Percentiles rank a stretch among this genome's conserved stretches.
Evolutionary conservation across 2,888 invertebrate species (phyloP).

Genomic region (Plutella xylostella): DNA sequence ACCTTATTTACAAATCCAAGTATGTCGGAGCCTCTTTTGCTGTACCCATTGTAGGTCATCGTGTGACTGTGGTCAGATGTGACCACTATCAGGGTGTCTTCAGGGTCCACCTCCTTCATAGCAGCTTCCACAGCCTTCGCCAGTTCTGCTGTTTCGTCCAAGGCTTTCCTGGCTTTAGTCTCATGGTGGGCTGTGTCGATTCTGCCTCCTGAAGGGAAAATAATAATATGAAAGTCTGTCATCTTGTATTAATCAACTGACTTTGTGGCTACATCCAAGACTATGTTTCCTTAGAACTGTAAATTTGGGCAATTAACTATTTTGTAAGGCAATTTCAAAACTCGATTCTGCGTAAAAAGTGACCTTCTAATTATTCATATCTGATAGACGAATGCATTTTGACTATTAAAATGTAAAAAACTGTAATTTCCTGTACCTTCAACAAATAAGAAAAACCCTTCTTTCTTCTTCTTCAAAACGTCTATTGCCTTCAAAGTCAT

Average conservation of each 20-base stretch:
- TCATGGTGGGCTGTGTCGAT: slow-evolving; percentile 82
- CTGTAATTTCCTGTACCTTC: slow-evolving; percentile 75
- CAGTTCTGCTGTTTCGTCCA: slow-evolving; percentile 85
- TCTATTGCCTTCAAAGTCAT: slow-evolving; percentile 85
- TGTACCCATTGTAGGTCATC: slow-evolving; percentile 80
- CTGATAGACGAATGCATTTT: too few relatives aligned
- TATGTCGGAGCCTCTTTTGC: slow-evolving; percentile 66
- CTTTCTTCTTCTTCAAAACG: slow-evolving; percentile 70
- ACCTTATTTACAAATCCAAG: slow-evolving; percentile 50
- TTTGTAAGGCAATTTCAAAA: too few relatives aligned
- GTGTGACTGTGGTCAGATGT: slow-evolving; percentile 87
- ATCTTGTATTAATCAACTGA: too few relatives aligned
- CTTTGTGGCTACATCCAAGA: too few relatives aligned
- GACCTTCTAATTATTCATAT: too few relatives aligned
- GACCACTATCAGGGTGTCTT: slow-evolving; percentile 84
- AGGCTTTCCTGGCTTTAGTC: slow-evolving; percentile 73
- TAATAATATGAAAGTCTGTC: too few relatives aligned
- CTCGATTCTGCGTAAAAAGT: too few relatives aligned
- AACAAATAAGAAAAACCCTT: slow-evolving; percentile 84
- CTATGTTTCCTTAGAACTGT: too few relatives aligned
- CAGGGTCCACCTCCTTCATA: slow-evolving; percentile 64
- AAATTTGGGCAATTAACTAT: too few relatives aligned
- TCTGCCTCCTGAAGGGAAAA: slow-evolving; percentile 60
- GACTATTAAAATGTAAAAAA: too few relatives aligned
- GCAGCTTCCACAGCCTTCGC: slow-evolving; percentile 78